phyloP scores from a whole-genome alignment of 35 echinoderm and acorn worm species.

The Apostichopus californicus region DNA sequence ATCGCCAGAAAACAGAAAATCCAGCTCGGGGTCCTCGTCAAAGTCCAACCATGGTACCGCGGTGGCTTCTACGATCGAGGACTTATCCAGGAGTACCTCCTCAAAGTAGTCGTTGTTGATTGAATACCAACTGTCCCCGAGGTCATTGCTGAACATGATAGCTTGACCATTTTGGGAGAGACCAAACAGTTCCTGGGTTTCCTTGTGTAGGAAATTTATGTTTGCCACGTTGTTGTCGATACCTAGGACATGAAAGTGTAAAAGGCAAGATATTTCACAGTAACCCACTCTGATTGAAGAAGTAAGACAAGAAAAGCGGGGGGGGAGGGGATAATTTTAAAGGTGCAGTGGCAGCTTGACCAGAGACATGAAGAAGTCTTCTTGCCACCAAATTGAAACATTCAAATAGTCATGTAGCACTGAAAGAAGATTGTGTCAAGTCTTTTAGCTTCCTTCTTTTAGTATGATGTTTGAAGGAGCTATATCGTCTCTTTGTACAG shows the following conservation, averaged over 20 bases:
- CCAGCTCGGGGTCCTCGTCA: constrained; percentile 36
- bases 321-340: too few species aligned
- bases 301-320: too few species aligned
- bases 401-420: too few species aligned
- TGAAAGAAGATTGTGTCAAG: too few species aligned
- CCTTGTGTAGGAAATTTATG: constrained; percentile 58
- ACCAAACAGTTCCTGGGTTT: constrained; percentile 78
- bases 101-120: constrained; percentile 59
- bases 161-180: constrained; percentile 71
- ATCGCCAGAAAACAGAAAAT: constrained; percentile 10
- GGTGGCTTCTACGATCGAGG: constrained; percentile 22
- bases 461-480: too few species aligned
- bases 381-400: too few species aligned
- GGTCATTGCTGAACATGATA: constrained; percentile 76
- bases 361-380: too few species aligned
- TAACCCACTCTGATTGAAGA: too few species aligned
- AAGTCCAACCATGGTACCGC: constrained; percentile 70
- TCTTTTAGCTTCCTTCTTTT: too few species aligned
- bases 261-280: too few species aligned
- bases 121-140: constrained; percentile 79
- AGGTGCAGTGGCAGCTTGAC: too few species aligned
- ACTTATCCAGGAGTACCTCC: constrained; percentile 36
- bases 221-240: constrained; percentile 87
- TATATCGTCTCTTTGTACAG: too few species aligned
- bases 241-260: neutral